Percentiles rank a stretch among this genome's conserved stretches.
Conservation (phyloP, 2,888 invertebrate species). For the Lasioglossum calceatum region DNA sequence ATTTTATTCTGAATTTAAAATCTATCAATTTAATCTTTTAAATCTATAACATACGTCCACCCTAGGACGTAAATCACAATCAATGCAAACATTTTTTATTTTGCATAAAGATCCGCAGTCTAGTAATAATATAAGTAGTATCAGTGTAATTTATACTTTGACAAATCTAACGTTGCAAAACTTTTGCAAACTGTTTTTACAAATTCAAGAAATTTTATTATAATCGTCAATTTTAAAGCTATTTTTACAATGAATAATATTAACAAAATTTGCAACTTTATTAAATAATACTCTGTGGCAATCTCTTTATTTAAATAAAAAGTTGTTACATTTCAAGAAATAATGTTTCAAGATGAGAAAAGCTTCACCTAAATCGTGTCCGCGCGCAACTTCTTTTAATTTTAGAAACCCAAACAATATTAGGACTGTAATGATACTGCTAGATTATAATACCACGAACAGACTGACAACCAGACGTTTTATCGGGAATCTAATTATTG, state of each 20-base stretch:
- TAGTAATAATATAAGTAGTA: not conserved
- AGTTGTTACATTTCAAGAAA: not conserved
- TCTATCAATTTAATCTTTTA: too few relatives aligned
- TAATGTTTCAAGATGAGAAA: not conserved
- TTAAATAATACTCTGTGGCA: not conserved
- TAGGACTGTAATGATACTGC: slow-evolving; percentile 17
- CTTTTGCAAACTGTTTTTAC: not conserved
- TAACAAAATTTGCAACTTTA: not conserved
- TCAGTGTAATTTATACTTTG: not conserved
- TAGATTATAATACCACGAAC: slow-evolving; percentile 43
- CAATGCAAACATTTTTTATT: too few relatives aligned
- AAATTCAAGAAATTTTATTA: not conserved
- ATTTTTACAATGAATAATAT: not conserved
- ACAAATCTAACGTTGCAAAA: not conserved
- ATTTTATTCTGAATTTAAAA: too few relatives aligned
- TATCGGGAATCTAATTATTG: slow-evolving; percentile 66
- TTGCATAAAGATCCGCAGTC: too few relatives aligned
- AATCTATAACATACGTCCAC: too few relatives aligned
- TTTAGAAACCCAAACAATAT: slow-evolving; percentile 1
- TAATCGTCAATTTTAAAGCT: not conserved
- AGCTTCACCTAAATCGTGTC: not conserved
- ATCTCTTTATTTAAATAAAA: not conserved
- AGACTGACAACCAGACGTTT: slow-evolving; percentile 49
- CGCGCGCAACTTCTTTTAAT: not conserved
- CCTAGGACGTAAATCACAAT: too few relatives aligned